These are phyloP conservation scores for Mesocentrotus franciscanus DNA, from an alignment of 53 echinoderm and acorn worm genomes.

Conservation along the genomic window DNA sequence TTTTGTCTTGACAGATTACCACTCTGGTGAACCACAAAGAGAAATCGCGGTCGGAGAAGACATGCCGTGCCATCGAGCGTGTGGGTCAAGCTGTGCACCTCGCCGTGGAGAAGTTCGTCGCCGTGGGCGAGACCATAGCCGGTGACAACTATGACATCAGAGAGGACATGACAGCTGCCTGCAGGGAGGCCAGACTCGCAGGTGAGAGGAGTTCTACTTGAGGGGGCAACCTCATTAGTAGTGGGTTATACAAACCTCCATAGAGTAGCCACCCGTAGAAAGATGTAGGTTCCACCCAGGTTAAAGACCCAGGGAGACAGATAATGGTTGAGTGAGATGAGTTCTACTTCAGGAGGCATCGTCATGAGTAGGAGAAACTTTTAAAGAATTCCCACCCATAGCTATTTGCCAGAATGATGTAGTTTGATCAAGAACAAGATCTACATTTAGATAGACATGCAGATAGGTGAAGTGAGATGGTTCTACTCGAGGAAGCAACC, in stretches of 20 bases:
- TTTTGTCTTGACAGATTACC: conserved; percentile 79
- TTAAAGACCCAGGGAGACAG: not conserved
- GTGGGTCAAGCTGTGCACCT: conserved; percentile 96
- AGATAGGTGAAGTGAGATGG: too few relatives aligned
- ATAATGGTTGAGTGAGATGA: conserved; percentile 39
- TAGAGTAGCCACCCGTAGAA: not conserved
- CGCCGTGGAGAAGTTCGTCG: conserved; percentile 94
- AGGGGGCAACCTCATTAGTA: conserved; percentile 40
- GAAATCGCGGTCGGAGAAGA: conserved; percentile 91
- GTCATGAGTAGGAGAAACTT: too few relatives aligned
- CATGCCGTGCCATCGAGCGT: conserved; percentile 94
- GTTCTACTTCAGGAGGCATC: not conserved
- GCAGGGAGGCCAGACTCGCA: conserved; percentile 92
- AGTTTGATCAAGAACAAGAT: too few relatives aligned
- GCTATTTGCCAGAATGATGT: too few relatives aligned
- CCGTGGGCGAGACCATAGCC: conserved; percentile 95
- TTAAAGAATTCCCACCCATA: too few relatives aligned
- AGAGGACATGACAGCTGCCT: conserved; percentile 88
- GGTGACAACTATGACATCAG: conserved; percentile 88
- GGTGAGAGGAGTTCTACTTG: conserved; percentile 67
- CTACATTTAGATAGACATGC: too few relatives aligned
- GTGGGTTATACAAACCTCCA: not conserved
- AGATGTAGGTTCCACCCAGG: not conserved
- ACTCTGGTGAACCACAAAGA: conserved; percentile 98
- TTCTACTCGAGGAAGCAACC: not conserved